Conservation (phyloP, 2,797 vertebrate species). For the Phoxinus dragarum region DNA sequence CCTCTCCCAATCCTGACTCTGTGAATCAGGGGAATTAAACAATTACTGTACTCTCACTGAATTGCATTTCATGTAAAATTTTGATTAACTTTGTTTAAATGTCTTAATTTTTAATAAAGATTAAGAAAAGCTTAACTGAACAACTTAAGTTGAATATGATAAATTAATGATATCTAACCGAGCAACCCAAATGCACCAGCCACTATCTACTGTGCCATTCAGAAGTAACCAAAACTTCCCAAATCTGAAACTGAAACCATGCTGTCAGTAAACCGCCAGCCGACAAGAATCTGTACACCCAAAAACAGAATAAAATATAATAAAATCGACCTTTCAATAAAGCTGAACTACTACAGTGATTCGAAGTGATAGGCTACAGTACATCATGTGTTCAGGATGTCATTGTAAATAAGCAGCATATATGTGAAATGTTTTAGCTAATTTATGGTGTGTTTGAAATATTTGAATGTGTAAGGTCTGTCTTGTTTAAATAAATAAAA, state of each 20-base stretch:
- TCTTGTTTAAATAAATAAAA: neutral
- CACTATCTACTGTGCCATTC: too few species aligned
- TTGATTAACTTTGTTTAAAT: neutral
- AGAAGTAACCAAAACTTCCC: neutral
- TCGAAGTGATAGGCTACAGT: neutral
- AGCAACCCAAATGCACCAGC: too few species aligned
- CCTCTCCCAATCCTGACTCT: neutral
- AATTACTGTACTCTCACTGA: neutral
- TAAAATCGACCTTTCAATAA: neutral
- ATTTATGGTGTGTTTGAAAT: neutral
- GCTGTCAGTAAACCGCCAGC: neutral
- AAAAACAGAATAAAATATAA: neutral
- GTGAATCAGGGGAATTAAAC: neutral
- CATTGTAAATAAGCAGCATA: neutral
- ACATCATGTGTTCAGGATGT: neutral
- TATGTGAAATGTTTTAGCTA: neutral
- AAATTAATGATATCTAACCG: neutral
- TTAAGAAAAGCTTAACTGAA: neutral
- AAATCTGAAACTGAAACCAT: neutral
- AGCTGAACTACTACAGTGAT: neutral
- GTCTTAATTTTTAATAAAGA: neutral
- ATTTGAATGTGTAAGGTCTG: neutral
- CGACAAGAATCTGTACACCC: neutral
- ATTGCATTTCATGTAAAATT: neutral
- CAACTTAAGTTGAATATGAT: neutral